phyloP scores from a whole-genome alignment of 2,888 invertebrate species.

The Pristionchus entomophagus region DNA sequence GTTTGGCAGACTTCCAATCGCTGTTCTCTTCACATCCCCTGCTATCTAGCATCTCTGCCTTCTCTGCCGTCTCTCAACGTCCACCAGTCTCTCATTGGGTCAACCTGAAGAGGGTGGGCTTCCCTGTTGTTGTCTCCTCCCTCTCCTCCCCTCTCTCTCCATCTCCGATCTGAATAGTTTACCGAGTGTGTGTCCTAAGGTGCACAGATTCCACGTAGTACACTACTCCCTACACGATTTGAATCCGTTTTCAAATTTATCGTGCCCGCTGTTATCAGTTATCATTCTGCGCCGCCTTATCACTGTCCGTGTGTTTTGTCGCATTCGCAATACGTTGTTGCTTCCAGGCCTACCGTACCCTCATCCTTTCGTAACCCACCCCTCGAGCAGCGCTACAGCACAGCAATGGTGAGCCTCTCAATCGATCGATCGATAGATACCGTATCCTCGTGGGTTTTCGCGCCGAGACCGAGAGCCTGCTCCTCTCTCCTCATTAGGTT shows the following conservation, averaged over 20 bases:
- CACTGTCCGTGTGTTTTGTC: background rate
- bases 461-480: background rate
- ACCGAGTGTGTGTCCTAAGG: too few relatives aligned
- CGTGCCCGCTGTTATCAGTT: background rate
- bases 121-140: background rate
- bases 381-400: background rate
- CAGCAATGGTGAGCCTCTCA: conserved; percentile 7
- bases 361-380: background rate
- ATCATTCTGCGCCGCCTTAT: background rate
- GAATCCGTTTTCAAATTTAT: background rate
- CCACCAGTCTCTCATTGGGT: background rate
- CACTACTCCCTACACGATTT: background rate
- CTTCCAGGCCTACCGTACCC: background rate
- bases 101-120: background rate
- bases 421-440: background rate
- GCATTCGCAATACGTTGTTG: background rate
- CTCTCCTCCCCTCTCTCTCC: background rate
- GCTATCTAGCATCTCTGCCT: background rate
- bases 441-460: background rate
- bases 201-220: background rate
- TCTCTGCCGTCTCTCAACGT: background rate
- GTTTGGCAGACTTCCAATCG: background rate
- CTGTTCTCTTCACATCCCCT: background rate
- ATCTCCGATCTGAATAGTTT: too few relatives aligned
- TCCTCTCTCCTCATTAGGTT: background rate